Evolutionary conservation across 2,888 invertebrate species (phyloP), one percentile per base, ranked within the genome.

Genomic region (Coremacera marginata): DNA sequence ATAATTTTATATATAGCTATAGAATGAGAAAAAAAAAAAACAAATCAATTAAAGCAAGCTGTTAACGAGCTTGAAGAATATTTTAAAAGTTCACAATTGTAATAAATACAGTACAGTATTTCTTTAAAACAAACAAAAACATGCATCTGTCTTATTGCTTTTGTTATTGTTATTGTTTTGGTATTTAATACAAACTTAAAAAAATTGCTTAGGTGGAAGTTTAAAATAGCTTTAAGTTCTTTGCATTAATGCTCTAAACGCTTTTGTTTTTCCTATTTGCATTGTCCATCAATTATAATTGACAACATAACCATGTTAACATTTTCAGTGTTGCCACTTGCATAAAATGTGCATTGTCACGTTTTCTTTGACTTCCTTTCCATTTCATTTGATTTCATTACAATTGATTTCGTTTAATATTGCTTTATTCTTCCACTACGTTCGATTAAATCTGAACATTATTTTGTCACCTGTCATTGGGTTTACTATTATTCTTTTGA

Each of bases 381-480:
- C 22, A 22, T 27, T 16, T n/a, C 63, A n/a, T 63, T 31, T 14
- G 63, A 31, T 25, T 16, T 34, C n/a, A n/a, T 63, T 16, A 55
- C 55, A 55, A 27, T n/a, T 27, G n/a, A 31, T 0, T 31, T n/a
- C 3, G 14, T 16, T 31, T 31, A 27, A 31, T 31, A 3, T n/a
- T 14, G 27, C 16, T 27, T 27, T 16, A 1, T 62, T 27, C 14
- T 3, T 60, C 60, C 27, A 27, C 4, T 22, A 8, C 37, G 34
- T 37, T 57, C 55, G 27, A 80, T 78, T 77, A 76, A 79, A 76
- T 76, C 75, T 79, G 76, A 73, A 77, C 79, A 77, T 80, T 80
- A 80, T 80, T 80, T 79, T 80, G 80, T 80, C 79, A 80, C 78
- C 80, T 80, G 81, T 78, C 80, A 79, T 72, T 65, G 14, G 22